Percentiles rank a stretch among this genome's conserved stretches.
Evolutionary conservation across 1,140 invertebrate genomes (phyloP).

Genomic region (Arion vulgaris): DNA sequence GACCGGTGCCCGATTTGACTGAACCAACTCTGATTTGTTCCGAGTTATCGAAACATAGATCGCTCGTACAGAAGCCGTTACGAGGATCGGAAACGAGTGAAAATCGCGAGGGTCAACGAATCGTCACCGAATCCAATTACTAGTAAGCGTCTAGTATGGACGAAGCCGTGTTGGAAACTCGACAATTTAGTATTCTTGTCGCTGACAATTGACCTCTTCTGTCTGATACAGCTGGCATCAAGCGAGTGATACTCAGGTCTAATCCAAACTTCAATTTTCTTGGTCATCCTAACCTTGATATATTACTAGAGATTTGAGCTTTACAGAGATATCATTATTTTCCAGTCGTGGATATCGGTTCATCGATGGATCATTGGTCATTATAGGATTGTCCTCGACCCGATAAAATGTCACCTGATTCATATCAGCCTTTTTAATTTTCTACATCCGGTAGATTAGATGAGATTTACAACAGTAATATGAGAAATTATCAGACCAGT

Average conservation of each 20-base stretch:
- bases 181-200: conserved; percentile 7
- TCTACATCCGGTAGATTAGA: too few species aligned
- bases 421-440: background rate
- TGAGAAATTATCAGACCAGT: too few species aligned
- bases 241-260: conserved; percentile 5
- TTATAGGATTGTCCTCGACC: conserved; percentile 26
- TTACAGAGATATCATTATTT: background rate
- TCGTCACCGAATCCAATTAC: conserved; percentile 25
- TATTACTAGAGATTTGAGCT: background rate
- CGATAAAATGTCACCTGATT: background rate
- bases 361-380: conserved; percentile 18
- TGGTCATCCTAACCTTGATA: background rate
- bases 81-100: background rate
- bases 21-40: background rate
- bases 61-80: background rate
- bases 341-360: conserved; percentile 16
- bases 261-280: conserved; percentile 35
- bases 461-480: too few species aligned
- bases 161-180: background rate
- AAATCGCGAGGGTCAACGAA: conserved; percentile 11
- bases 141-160: background rate
- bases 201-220: conserved; percentile 26
- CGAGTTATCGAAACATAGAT: conserved; percentile 18
- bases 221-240: background rate
- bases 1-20: background rate